phyloP scores from a whole-genome alignment of 2,888 invertebrate species.

The Punctoribates punctum region DNA sequence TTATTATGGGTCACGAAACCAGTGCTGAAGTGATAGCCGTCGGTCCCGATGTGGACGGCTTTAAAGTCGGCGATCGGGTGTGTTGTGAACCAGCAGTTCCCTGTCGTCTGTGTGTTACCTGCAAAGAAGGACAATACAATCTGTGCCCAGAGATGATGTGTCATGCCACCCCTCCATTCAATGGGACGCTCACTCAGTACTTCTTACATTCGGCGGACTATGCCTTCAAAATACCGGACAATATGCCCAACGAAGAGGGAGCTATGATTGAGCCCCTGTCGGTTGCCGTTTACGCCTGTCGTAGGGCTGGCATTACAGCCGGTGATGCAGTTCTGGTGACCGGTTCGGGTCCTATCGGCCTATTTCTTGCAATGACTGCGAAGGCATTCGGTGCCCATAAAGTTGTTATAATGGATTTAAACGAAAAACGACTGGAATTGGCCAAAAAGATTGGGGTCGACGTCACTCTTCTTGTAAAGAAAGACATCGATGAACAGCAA shows the following conservation, averaged over 20 bases:
- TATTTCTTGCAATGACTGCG: slow-evolving; percentile 51
- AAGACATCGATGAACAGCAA: slow-evolving; percentile 44
- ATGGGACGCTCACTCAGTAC: slow-evolving; percentile 81
- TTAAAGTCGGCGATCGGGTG: slow-evolving; percentile 45
- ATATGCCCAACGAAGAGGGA: slow-evolving; percentile 52
- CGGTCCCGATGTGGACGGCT: slow-evolving; percentile 38
- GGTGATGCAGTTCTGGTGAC: slow-evolving; percentile 51
- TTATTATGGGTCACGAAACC: slow-evolving; percentile 45
- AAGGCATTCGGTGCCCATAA: slow-evolving; percentile 51
- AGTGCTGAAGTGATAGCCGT: slow-evolving; percentile 42
- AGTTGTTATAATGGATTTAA: slow-evolving; percentile 52
- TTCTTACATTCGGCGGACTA: slow-evolving; percentile 73
- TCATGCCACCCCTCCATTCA: slow-evolving; percentile 66
- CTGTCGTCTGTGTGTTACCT: slow-evolving; percentile 42
- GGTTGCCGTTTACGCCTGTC: slow-evolving; percentile 52
- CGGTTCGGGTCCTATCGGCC: slow-evolving; percentile 64
- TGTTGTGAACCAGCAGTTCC: slow-evolving; percentile 45
- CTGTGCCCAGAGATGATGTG: slow-evolving; percentile 40
- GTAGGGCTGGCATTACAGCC: slow-evolving; percentile 48
- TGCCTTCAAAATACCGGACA: slow-evolving; percentile 56
- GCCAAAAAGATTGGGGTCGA: slow-evolving; percentile 54
- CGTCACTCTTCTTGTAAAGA: slow-evolving; percentile 51
- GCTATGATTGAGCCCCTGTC: slow-evolving; percentile 52
- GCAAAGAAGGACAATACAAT: slow-evolving; percentile 44
- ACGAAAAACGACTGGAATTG: slow-evolving; percentile 51